phyloP scores from a whole-genome alignment of 2,797 vertebrate species.

The Sparidentex hasta region DNA sequence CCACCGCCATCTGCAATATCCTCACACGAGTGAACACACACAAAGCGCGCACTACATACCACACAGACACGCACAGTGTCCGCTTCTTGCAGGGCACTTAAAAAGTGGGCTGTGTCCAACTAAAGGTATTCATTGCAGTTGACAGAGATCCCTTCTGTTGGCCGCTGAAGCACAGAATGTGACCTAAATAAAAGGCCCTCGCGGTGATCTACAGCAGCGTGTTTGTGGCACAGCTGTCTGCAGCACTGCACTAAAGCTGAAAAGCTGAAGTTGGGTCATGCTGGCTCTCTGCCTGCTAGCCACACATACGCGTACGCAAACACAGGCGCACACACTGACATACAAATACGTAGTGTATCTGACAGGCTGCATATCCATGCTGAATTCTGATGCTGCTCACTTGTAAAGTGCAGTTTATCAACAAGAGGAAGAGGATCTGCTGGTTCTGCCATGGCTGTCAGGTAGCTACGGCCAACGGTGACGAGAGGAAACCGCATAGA shows the following conservation, averaged over 20 bases:
- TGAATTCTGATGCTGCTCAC: conserved; percentile 53
- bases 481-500: conserved; percentile 39
- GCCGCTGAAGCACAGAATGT: conserved; percentile 76
- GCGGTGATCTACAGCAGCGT: conserved; percentile 72
- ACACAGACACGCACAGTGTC: conserved; percentile 55
- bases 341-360: conserved; percentile 54
- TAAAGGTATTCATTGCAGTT: conserved; percentile 78
- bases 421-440: conserved; percentile 43
- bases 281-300: conserved; percentile 69
- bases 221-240: conserved; percentile 82
- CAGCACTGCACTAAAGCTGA: conserved; percentile 76
- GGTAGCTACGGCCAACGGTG: conserved; percentile 48
- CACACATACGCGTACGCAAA: conserved; percentile 31
- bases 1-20: conserved; percentile 13
- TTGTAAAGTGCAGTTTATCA: conserved; percentile 61
- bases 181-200: conserved; percentile 83
- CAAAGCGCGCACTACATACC: conserved; percentile 18
- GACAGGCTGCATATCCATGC: conserved; percentile 56
- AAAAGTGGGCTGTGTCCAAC: conserved; percentile 67
- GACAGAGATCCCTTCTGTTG: conserved; percentile 80
- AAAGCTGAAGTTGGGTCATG: conserved; percentile 78
- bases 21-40: conserved; percentile 34
- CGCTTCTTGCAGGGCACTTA: conserved; percentile 61
- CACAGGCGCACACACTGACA: conserved; percentile 30
- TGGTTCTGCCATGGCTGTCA: conserved; percentile 45